A percentile compares a stretch with the other conserved stretches of the same genome.
Conservation (phyloP, 2,797 vertebrate species). For the Anolis apletophallus region DNA sequence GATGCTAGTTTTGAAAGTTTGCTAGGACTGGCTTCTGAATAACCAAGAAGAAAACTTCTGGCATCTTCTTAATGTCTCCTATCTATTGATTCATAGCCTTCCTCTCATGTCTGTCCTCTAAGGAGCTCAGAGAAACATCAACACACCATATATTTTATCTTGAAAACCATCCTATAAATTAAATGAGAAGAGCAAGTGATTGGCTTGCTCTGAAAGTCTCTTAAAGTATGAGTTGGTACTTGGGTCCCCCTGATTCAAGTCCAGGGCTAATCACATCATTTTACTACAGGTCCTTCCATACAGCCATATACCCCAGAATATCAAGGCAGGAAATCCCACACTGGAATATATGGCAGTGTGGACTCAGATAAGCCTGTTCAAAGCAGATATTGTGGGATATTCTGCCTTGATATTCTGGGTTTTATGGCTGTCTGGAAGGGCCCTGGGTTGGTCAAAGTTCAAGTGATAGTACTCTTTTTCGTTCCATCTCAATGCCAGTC, state of each 20-base stretch:
- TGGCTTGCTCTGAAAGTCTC: no score
- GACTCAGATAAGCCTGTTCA: no score
- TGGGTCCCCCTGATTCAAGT: background rate
- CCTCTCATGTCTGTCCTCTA: background rate
- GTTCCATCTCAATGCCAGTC: background rate
- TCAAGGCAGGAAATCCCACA: no score
- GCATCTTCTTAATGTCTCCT: no score
- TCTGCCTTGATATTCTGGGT: no score
- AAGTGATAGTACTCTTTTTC: background rate
- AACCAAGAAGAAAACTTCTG: background rate
- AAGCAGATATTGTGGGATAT: no score
- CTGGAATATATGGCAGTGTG: no score
- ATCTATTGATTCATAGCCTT: no score
- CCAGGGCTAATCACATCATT: background rate
- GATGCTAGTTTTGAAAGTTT: background rate
- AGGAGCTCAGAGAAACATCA: background rate
- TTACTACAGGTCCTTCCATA: no score
- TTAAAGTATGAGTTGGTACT: background rate
- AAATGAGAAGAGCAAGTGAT: background rate
- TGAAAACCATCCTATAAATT: background rate
- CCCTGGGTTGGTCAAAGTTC: background rate
- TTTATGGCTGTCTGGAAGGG: no score
- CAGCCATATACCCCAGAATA: no score
- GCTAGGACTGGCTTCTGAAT: background rate
- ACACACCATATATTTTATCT: background rate